Evolutionary conservation across 2,888 invertebrate species (phyloP), one percentile per base, ranked within the genome.

Genomic region (Myathropa florea): DNA sequence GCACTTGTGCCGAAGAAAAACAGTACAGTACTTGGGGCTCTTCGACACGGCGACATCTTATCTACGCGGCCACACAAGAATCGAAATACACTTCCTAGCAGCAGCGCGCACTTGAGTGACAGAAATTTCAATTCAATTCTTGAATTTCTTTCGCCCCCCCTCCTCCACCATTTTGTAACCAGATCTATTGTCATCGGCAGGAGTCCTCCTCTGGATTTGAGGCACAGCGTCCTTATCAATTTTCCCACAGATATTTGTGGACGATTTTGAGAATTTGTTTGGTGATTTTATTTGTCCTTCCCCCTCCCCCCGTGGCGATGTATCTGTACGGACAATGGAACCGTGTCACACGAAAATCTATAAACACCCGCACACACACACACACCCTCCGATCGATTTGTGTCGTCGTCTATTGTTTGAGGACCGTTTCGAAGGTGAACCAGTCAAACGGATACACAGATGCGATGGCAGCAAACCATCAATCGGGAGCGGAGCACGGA

Each of bases 1-100:
- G 76, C 81, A 81, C 84, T 84, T 81, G 84, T 67, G 46, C 67
- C 76, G 75, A 70, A 57, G n/a, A n/a, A n/a, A n/a, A n/a, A n/a
- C n/a, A n/a, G n/a, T n/a, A n/a, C 46, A 18, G 46, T 9, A 46
- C 64, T 65, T 26, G 46, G 46, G n/a, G 57, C 64, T 75, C 80
- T 71, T 84, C 73, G 80, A 57, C 76, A 67, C 70, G 63, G 55
- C 30, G 61, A 68, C 81, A 72, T 81, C 81, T 85, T 85, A 85
- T 85, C 84, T 85, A 36, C 30, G 39, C 60, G 61, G 70, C 64
- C 53, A 75, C 55, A 10, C 68, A 30, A 61, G 30, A 60, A 46
- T 21, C 21, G 28, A 21, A 36, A 18, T 59, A 46, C 36, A 36
- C 60, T 33, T 23, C 28, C 46, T 18, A 46, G 39, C 46, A 46